Percentiles rank a stretch among this genome's conserved stretches.
phyloP scores from a whole-genome alignment of 2,888 invertebrate species.

The Desoria tigrina region DNA sequence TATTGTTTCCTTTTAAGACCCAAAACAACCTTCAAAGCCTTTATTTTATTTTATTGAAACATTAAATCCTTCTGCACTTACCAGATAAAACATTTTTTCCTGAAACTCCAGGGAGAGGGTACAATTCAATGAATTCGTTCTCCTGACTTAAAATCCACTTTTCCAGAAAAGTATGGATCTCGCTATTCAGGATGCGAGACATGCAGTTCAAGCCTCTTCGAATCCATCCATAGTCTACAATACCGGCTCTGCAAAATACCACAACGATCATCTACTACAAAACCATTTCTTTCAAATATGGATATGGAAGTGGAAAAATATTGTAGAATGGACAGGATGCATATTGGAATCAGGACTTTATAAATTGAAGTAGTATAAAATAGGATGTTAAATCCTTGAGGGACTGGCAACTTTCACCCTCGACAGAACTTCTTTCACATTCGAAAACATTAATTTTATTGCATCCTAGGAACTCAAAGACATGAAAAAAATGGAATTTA shows the following conservation, averaged over 20 bases:
- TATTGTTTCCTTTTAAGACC: too few species aligned
- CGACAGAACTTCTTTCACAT: too few species aligned
- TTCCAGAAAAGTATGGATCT: conserved; percentile 36
- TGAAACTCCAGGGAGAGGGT: conserved; percentile 1
- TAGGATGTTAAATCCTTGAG: too few species aligned
- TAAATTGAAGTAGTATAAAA: too few species aligned
- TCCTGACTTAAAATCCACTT: conserved; percentile 27
- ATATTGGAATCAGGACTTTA: too few species aligned
- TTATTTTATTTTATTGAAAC: conserved; percentile 1
- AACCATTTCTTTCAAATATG: too few species aligned
- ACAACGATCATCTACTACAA: background rate
- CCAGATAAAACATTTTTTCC: background rate
- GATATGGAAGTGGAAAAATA: too few species aligned
- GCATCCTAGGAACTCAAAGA: too few species aligned
- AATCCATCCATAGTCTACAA: conserved; percentile 35
- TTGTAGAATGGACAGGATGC: too few species aligned
- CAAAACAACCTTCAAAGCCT: background rate
- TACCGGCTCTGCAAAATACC: background rate
- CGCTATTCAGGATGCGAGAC: conserved; percentile 33
- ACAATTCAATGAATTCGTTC: conserved; percentile 37
- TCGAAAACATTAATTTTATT: too few species aligned
- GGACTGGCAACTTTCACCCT: too few species aligned
- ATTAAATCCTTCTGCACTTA: background rate
- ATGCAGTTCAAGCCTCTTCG: conserved; percentile 38
- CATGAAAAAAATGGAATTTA: too few species aligned